Evolutionary conservation across 2,888 invertebrate genomes (phyloP).

Genomic region (Agrochola lota): DNA sequence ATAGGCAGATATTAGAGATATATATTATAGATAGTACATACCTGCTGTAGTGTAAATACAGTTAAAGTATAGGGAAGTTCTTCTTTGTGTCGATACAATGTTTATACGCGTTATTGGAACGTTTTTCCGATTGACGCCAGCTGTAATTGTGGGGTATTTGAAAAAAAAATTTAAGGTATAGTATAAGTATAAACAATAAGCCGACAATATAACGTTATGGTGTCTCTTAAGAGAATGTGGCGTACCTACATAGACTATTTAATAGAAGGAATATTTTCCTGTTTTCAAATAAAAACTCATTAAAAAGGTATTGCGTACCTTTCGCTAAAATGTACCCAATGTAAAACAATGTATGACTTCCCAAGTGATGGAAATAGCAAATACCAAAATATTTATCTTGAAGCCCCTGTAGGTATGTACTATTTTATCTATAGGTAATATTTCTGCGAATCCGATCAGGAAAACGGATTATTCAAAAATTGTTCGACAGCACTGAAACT

Average conservation of each 20-base stretch:
- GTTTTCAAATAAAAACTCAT: no score
- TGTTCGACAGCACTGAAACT: not conserved
- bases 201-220: not conserved
- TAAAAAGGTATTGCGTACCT: not conserved
- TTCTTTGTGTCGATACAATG: not conserved
- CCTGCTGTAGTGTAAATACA: conserved; percentile 1
- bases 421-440: not conserved
- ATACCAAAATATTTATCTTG: not conserved
- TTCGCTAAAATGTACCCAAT: not conserved
- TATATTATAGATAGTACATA: no score
- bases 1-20: no score
- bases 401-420: not conserved
- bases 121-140: not conserved
- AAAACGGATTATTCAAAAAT: not conserved
- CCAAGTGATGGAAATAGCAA: not conserved
- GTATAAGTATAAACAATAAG: not conserved
- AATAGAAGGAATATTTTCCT: not conserved
- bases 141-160: no score
- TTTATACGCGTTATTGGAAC: not conserved
- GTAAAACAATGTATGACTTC: no score
- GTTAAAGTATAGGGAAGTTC: not conserved
- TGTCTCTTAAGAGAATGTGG: not conserved
- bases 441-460: not conserved
- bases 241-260: not conserved
- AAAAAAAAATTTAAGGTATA: not conserved